These are phyloP conservation scores for Blastomussa wellsi DNA, from an alignment of 92 coral and sea anemone species.

Conservation along the genomic window DNA sequence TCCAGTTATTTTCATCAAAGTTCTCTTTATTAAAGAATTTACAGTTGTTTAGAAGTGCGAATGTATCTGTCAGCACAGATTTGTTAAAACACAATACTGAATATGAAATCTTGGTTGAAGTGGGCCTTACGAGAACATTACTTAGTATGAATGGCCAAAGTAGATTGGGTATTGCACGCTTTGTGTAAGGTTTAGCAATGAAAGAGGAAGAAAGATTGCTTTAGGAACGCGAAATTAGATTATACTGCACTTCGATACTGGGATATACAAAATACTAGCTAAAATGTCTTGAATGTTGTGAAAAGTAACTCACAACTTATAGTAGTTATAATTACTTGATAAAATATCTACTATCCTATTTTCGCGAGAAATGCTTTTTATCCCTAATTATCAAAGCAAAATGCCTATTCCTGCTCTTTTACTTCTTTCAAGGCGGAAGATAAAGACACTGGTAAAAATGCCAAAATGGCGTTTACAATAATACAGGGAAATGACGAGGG, in stretches of 20 bases:
- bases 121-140: not conserved
- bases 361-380: not conserved
- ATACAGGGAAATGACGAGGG: conserved; percentile 22
- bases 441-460: conserved; percentile 21
- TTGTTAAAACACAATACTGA: not conserved
- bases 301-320: no score
- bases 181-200: not conserved
- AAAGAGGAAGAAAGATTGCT: not conserved
- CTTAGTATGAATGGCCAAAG: not conserved
- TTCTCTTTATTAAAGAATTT: no score
- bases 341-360: no score
- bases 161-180: not conserved
- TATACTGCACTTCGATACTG: not conserved
- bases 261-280: no score
- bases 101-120: not conserved
- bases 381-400: no score
- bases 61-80: no score
- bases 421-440: conserved; percentile 13
- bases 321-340: no score
- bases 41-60: no score
- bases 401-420: not conserved
- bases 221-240: not conserved
- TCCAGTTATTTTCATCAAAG: no score
- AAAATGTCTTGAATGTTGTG: no score
- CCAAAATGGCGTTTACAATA: conserved; percentile 11